Evolutionary conservation across 2,888 invertebrate genomes (phyloP).

Genomic region (Hetaerina titia): DNA sequence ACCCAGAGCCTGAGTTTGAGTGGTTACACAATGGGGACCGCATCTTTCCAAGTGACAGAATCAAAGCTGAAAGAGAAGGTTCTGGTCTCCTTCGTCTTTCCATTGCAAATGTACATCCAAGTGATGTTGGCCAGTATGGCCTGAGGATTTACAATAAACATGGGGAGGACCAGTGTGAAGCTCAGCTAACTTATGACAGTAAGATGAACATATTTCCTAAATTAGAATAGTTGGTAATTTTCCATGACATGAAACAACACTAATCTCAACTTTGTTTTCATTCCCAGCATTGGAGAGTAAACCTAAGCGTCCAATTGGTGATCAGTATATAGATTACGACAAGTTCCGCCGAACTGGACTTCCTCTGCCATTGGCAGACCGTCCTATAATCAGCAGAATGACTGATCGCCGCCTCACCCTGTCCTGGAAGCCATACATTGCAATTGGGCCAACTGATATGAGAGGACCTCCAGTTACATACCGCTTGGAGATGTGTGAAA

Average conservation of each 20-base stretch:
- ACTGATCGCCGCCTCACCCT: constrained; percentile 92
- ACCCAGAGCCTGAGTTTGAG: constrained; percentile 92
- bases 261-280: constrained; percentile 55
- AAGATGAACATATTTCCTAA: constrained; percentile 74
- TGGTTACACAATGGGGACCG: constrained; percentile 90
- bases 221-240: neutral
- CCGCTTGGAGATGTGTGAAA: constrained; percentile 95
- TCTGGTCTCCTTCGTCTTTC: constrained; percentile 90
- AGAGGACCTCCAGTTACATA: constrained; percentile 88
- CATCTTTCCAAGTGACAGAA: constrained; percentile 89
- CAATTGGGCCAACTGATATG: constrained; percentile 87
- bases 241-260: neutral
- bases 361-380: constrained; percentile 92
- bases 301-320: constrained; percentile 76
- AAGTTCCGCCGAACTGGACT: constrained; percentile 90
- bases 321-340: constrained; percentile 91
- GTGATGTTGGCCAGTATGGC: constrained; percentile 91
- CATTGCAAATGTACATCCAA: constrained; percentile 87
- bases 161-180: constrained; percentile 90
- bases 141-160: constrained; percentile 91
- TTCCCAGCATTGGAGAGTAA: constrained; percentile 81
- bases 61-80: constrained; percentile 89
- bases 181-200: constrained; percentile 90
- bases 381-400: constrained; percentile 95
- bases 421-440: constrained; percentile 96